Evolutionary conservation across 1,140 invertebrate genomes (phyloP).

Genomic region (Bathynomus jamesi): DNA sequence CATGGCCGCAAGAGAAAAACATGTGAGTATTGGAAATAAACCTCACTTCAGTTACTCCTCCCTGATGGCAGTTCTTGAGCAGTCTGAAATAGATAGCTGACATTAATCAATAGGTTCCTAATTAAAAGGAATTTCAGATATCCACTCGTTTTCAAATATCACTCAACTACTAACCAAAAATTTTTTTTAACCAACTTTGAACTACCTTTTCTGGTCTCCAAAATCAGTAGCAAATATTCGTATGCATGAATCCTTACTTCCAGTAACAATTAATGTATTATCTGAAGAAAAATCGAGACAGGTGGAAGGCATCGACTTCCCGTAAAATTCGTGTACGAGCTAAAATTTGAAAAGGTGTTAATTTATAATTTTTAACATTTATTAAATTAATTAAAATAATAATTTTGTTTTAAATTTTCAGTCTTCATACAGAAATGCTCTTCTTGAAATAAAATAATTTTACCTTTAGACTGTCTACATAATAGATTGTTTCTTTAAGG

Average conservation of each 20-base stretch:
- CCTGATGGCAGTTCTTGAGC: slow-evolving; percentile 69
- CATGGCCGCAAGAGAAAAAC: slow-evolving; percentile 87
- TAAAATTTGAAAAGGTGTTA: slow-evolving; percentile 45
- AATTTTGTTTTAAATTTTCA: no score
- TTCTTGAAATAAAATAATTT: background rate
- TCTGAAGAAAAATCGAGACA: slow-evolving; percentile 92
- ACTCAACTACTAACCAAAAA: no score
- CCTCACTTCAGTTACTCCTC: slow-evolving; percentile 77
- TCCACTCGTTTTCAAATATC: no score
- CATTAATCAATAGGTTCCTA: no score
- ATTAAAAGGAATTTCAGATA: no score
- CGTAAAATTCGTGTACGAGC: slow-evolving; percentile 93
- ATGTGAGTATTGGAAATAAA: slow-evolving; percentile 88
- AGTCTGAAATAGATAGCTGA: slow-evolving; percentile 21
- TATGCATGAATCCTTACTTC: slow-evolving; percentile 88
- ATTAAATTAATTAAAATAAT: background rate
- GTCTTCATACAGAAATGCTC: background rate
- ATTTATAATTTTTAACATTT: background rate
- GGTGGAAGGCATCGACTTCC: slow-evolving; percentile 89
- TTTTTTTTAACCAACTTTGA: no score
- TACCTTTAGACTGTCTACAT: slow-evolving; percentile 17
- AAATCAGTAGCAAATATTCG: slow-evolving; percentile 99
- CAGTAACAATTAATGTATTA: slow-evolving; percentile 79
- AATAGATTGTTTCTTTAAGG: slow-evolving; percentile 18
- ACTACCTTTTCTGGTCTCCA: slow-evolving; percentile 66